Percentiles rank a stretch among this genome's conserved stretches.
These are phyloP conservation scores for Phenacoccus solenopsis DNA, from an alignment of 1,140 invertebrate genomes.

Conservation along the genomic window DNA sequence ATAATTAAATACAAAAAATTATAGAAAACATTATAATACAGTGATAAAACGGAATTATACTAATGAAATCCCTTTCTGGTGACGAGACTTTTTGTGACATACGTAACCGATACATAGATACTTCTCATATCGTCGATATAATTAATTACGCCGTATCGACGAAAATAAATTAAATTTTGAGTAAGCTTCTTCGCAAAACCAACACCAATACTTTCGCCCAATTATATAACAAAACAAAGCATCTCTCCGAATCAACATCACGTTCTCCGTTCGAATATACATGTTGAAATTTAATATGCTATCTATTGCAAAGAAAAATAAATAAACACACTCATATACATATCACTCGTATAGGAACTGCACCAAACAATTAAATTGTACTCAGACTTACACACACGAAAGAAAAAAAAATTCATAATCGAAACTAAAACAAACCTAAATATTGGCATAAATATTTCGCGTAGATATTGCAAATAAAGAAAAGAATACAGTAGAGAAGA, in stretches of 20 bases:
- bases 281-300: too few species aligned
- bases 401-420: neutral
- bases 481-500: neutral
- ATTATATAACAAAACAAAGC: too few species aligned
- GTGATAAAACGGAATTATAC: neutral
- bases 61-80: neutral
- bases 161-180: too few species aligned
- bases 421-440: too few species aligned
- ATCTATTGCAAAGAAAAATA: too few species aligned
- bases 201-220: too few species aligned
- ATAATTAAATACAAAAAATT: neutral
- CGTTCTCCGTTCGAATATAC: too few species aligned
- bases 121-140: too few species aligned
- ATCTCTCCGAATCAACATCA: too few species aligned
- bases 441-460: too few species aligned
- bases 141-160: too few species aligned
- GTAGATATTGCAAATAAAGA: neutral
- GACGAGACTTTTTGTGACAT: neutral
- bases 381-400: neutral
- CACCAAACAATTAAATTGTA: conserved; percentile 12
- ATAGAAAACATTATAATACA: conserved; percentile 3
- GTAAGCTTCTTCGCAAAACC: too few species aligned
- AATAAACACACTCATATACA: conserved; percentile 9
- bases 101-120: neutral
- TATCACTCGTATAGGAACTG: conserved; percentile 13